phyloP scores from a whole-genome alignment of 2,797 vertebrate species.

The Enteromius anoplus region DNA sequence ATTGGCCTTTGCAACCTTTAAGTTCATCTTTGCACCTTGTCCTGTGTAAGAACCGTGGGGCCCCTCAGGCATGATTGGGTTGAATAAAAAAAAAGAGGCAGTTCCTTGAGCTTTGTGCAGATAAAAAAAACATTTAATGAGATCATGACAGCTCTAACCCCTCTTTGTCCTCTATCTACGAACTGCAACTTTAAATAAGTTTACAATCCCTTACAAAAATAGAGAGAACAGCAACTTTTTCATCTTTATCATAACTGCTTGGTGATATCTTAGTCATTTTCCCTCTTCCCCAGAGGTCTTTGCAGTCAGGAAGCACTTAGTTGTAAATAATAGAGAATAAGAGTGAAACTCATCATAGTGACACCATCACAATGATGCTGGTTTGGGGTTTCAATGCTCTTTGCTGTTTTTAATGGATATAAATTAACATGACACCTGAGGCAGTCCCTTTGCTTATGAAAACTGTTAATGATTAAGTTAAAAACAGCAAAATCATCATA shows the following conservation, averaged over 20 bases:
- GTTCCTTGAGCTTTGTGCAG: conserved; percentile 1
- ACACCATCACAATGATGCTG: not conserved
- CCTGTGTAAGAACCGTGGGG: not conserved
- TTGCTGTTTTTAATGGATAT: not conserved
- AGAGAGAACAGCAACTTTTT: not conserved
- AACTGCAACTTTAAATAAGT: not conserved
- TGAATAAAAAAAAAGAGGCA: not conserved
- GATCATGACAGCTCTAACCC: conserved; percentile 10
- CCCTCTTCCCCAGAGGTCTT: not conserved
- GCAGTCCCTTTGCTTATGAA: not conserved
- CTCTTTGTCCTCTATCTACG: not conserved
- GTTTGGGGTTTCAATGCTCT: not conserved
- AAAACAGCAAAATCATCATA: not conserved
- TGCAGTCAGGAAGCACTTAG: not conserved
- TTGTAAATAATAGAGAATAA: conserved; percentile 10
- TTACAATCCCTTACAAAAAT: not conserved
- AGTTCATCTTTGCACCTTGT: not conserved
- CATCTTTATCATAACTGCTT: not conserved
- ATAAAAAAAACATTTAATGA: conserved; percentile 3
- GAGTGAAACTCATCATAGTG: not conserved
- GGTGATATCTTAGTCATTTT: not conserved
- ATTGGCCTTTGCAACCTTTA: not conserved
- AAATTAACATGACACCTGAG: not conserved
- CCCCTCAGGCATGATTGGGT: not conserved
- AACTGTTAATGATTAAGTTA: not conserved